phyloP scores from a whole-genome alignment of 2,888 invertebrate species.

The Tenthredo distinguenda region DNA sequence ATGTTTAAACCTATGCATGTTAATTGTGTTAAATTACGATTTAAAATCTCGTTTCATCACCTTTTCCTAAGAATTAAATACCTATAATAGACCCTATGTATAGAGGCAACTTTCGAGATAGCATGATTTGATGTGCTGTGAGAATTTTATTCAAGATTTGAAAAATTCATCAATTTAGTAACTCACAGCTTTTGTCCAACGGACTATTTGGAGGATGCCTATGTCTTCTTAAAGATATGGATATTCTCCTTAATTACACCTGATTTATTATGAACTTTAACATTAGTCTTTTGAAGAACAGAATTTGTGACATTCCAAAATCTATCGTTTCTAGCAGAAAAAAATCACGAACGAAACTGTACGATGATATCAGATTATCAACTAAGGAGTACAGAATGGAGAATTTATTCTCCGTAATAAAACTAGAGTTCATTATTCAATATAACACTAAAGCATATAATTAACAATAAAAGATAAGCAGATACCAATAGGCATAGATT shows the following conservation, averaged over 20 bases:
- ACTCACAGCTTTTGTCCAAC: background rate
- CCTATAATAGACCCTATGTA: background rate
- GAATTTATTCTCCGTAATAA: constrained; percentile 5
- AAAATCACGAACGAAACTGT: background rate
- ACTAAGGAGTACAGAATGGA: background rate
- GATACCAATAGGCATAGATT: background rate
- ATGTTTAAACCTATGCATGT: background rate
- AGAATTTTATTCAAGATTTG: background rate
- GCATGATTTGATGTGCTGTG: background rate
- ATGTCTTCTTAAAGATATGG: background rate
- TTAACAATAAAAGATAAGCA: background rate
- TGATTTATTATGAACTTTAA: background rate
- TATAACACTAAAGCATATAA: background rate
- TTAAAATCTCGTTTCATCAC: background rate
- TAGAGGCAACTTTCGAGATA: background rate
- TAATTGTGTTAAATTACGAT: background rate
- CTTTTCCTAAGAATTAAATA: background rate
- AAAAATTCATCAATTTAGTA: background rate
- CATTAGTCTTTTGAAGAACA: background rate
- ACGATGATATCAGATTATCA: background rate
- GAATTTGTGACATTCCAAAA: background rate
- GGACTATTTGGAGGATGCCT: background rate
- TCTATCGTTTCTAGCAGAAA: background rate
- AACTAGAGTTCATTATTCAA: constrained; percentile 5
- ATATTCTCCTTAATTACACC: background rate